Evolutionary conservation across 2,797 vertebrate genomes (phyloP).

Genomic region (Neosilurus hyrtlii): DNA sequence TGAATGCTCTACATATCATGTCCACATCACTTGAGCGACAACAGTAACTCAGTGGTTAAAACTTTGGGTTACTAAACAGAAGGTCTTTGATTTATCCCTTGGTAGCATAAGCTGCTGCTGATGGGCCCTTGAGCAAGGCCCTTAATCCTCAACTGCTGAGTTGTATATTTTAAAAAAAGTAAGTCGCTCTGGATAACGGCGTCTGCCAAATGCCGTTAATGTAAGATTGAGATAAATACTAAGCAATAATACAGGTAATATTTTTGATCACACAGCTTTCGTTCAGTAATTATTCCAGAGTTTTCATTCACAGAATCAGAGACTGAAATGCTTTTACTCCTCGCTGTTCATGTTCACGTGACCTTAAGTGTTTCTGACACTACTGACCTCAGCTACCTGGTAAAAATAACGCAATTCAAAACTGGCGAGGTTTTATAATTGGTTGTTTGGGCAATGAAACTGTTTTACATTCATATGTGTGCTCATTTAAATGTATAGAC

Average conservation of each 20-base stretch:
- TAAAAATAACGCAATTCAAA: conserved; percentile 20
- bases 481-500: neutral
- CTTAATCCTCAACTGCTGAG: no score
- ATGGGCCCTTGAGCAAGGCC: no score
- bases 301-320: conserved; percentile 17
- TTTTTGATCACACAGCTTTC: conserved; percentile 39
- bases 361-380: conserved; percentile 41
- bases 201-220: no score
- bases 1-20: neutral
- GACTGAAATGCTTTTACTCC: conserved; percentile 17
- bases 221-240: conserved; percentile 34
- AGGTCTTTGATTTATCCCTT: no score
- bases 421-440: conserved; percentile 5
- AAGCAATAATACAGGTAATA: conserved; percentile 45
- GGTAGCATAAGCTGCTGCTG: no score
- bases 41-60: no score
- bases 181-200: no score
- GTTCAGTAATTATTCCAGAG: conserved; percentile 17
- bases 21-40: no score
- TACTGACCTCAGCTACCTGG: conserved; percentile 27
- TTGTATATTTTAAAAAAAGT: no score
- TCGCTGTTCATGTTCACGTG: conserved; percentile 12
- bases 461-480: conserved; percentile 1
- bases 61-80: no score
- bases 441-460: neutral